Base-by-base conservation (phyloP, 2,888 invertebrate genomes). In the Cephus rjabovi region DNA sequence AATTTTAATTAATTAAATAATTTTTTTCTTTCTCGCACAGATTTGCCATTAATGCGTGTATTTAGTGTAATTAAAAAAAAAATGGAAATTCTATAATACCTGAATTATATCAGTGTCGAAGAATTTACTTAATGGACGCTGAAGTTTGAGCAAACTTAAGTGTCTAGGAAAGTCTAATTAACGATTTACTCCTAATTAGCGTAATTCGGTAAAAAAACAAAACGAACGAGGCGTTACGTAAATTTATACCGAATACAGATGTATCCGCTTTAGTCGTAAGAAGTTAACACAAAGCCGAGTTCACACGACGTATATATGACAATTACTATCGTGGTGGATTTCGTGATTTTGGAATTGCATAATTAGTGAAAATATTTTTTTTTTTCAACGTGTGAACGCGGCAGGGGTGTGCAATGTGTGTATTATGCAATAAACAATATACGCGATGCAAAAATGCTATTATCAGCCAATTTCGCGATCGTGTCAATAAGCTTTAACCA, bases 381-480 rank as follows among this genome's bases (percentile, higher is more conserved):
- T 70, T 4, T 74, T 34, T 74, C 74, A 34, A 34, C 79, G 79
- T 78, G 86, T 86, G 86, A 86, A 86, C 83, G 79, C 78, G 85
- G 85, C 86, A 75, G 37, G 83, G 79, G 84, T 86, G 88, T 86
- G 87, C 87, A 80, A 89, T 89, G 86, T 89, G 90, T 90, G 90
- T 90, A 90, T 90, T 90, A 90, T 90, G 90, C 90, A 90, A 90
- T 90, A 90, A 90, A 88, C 79, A 75, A 87, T 83, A 86, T 86
- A 80, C 82, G 83, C 81, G 79, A 83, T 85, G 86, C 84, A 80
- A 83, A 82, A 81, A 83, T 79, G 30, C 15, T 80, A 84, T 78
- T 76, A 74, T 75, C 79, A 83, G 83, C 82, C 82, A 84, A 40
- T 40, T 84, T 81, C 81, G 83, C 81, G 75, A 74, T 80, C 73